Evolutionary conservation across 2,113 vertebrate species (phyloP), one percentile per base, ranked within the genome.

Genomic region (Nematolebias whitei): DNA sequence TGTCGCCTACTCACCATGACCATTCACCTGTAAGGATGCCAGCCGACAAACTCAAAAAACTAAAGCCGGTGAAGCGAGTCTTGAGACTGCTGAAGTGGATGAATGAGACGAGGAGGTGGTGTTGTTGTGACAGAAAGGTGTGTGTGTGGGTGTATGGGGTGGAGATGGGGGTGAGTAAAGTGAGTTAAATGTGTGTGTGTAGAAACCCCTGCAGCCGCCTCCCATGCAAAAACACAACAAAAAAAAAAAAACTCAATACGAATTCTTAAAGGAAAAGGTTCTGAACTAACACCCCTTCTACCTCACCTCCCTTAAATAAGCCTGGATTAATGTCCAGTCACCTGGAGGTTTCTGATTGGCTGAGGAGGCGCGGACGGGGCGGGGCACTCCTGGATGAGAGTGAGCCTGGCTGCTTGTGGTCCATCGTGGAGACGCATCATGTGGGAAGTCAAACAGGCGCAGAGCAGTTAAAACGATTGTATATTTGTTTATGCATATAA

Each of bases 1-100:
- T 40, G 15, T 18, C 20, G 15, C 47, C 90, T 94, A 96, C 96
- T 96, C 95, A 99, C 96, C 96, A 99, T 97, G 95, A 98, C 96
- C 96, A 98, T 98, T 95, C 94, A 98, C 90, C 90, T 71, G 38
- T 69, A 87, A 87, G 87, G 52, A 65, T 24, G 53, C 16, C 35
- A 14, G 65, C 39, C 47, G 45, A 64, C 15, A 63, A 65, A 78
- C 23, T 74, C 16, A 38, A 49, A 48, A 24, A 41, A 14, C 24
- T 9, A 71, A 63, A 63, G 63, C 66, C 71, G 55, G 72, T 1
- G 24, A 58, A 79, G 67, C 50, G 20, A 5, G 19, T 53, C 71
- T 68, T 72, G 71, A 80, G 24, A 22, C 40, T 41, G 74, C 43
- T 16, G 68, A 41, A 62, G 48, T 66, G 51, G 69, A 68, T 60